Evolutionary conservation across 1,140 invertebrate species (phyloP).

Genomic region (Nasonia longicornis): DNA sequence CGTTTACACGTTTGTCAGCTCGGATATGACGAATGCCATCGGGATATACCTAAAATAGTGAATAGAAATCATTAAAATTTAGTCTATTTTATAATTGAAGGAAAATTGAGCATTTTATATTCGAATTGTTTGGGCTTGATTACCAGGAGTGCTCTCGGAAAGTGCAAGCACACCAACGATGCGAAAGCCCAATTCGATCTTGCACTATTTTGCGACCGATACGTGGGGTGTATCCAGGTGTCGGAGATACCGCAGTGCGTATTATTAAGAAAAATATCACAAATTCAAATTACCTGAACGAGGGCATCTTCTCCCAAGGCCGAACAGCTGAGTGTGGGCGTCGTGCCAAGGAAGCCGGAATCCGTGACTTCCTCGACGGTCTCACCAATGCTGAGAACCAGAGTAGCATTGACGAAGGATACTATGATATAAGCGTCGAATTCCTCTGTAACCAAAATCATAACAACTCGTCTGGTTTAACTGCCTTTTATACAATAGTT

Average conservation of each 20-base stretch:
- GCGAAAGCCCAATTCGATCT: slow-evolving; percentile 57
- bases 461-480: slow-evolving; percentile 30
- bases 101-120: slow-evolving; percentile 2
- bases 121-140: slow-evolving; percentile 49
- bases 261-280: background rate
- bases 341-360: slow-evolving; percentile 98
- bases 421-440: slow-evolving; percentile 99
- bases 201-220: slow-evolving; percentile 62
- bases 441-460: slow-evolving; percentile 85
- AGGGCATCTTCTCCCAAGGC: slow-evolving; percentile 97
- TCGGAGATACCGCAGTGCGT: slow-evolving; percentile 65
- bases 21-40: slow-evolving; percentile 99
- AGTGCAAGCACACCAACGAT: slow-evolving; percentile 62
- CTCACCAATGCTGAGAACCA: slow-evolving; percentile 99
- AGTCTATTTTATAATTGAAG: background rate
- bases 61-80: background rate
- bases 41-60: slow-evolving; percentile 84
- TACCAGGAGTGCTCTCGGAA: slow-evolving; percentile 56
- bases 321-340: slow-evolving; percentile 96
- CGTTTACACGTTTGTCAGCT: slow-evolving; percentile 97
- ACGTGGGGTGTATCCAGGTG: slow-evolving; percentile 58
- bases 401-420: slow-evolving; percentile 99
- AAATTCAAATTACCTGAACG: slow-evolving; percentile 81
- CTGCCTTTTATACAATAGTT: background rate
- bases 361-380: slow-evolving; percentile 99